Base-by-base conservation (phyloP, 2,797 vertebrate species). In the Molothrus aeneus region DNA sequence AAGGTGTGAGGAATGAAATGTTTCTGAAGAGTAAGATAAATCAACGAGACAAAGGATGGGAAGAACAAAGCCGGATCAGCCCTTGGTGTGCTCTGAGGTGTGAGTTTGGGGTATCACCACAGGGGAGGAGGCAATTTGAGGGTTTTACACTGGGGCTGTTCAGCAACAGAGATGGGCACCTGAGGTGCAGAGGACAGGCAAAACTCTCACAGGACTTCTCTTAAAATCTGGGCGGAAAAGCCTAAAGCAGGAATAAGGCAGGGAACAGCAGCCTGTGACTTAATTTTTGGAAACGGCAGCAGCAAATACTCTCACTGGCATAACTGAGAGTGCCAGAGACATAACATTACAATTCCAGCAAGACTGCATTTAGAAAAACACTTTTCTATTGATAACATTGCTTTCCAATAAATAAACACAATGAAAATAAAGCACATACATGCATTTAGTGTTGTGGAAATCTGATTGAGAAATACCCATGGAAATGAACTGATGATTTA, bases 401-500 rank as follows among this genome's bases (percentile, higher is more conserved):
- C 13, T 90, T 61, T 90, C 40, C 40, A 88, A 51, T 65, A 57
- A 73, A 80, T 57, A 92, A 85, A 43, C 48, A 64, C 38, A 77
- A 84, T 51, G 45, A 64, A 94, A 92, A 79, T 47, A 88, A 84
- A 92, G 75, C 9, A 47, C 29, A 42, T 13, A 36, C 14, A 43
- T 28, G 22, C 32, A 50, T 60, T 70, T 82, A 74, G 25, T 68
- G 48, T 26, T 60, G 77, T 80, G 34, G 60, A 90, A 93, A 68
- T 45, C 68, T 80, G 56, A 64, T n/a, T 40, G 61, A 6, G 17
- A 86, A 85, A 66, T 25, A 74, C 1, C 0, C 54, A 22, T 36
- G 63, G 59, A 95, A 94, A 94, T 80, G 34, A 92, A 74, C 57
- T 13, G 47, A 47, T 88, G 88, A 93, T 71, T 88, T 80, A 75